Conservation (phyloP, 2,888 invertebrate species). For the Ditylenchus weischeri region DNA sequence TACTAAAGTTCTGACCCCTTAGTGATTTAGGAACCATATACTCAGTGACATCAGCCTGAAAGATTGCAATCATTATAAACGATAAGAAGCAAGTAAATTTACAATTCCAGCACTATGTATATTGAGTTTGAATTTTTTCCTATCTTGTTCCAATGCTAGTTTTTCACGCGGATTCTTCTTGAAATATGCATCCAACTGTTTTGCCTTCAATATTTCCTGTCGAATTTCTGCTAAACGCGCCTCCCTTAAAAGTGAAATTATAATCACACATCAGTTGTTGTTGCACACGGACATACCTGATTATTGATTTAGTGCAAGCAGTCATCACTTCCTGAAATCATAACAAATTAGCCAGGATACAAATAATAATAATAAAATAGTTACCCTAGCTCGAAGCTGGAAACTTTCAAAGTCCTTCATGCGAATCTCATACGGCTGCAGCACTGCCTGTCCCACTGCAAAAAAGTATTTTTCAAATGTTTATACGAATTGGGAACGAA, state of each 20-base stretch:
- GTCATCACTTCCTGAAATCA: slow-evolving; percentile 77
- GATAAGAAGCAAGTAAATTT: background rate
- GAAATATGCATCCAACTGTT: slow-evolving; percentile 60
- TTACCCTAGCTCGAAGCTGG: slow-evolving; percentile 77
- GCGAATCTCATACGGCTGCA: slow-evolving; percentile 84
- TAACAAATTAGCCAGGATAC: too few species aligned
- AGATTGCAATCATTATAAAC: background rate
- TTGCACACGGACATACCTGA: slow-evolving; percentile 76
- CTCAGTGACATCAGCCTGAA: slow-evolving; percentile 9
- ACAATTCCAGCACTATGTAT: slow-evolving; percentile 48
- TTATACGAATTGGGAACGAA: background rate
- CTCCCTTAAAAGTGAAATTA: too few species aligned
- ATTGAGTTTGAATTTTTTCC: slow-evolving; percentile 44
- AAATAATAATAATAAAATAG: slow-evolving; percentile 10
- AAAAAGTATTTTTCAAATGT: background rate
- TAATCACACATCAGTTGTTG: too few species aligned
- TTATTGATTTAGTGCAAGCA: slow-evolving; percentile 85
- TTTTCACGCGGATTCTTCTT: slow-evolving; percentile 53
- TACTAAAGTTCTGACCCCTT: slow-evolving; percentile 38
- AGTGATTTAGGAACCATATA: slow-evolving; percentile 52
- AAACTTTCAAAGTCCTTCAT: slow-evolving; percentile 94
- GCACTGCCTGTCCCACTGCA: slow-evolving; percentile 57
- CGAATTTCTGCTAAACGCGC: slow-evolving; percentile 81
- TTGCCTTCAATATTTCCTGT: slow-evolving; percentile 83
- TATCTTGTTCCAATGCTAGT: slow-evolving; percentile 49